Evolutionary conservation across 2,888 invertebrate genomes (phyloP).

Genomic region (Holacanthella duospinosa): DNA sequence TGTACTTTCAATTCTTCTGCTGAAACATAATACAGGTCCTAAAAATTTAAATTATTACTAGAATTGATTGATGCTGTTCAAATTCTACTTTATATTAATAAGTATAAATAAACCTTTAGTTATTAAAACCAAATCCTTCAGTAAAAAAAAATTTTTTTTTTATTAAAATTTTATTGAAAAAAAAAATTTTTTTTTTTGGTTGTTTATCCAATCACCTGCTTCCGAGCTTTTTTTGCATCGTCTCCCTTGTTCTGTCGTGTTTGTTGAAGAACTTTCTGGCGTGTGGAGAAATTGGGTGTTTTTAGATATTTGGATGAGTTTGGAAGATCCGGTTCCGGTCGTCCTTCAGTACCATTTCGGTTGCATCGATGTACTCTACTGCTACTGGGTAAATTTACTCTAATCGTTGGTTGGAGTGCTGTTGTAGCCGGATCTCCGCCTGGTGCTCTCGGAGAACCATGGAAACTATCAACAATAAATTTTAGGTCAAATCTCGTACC

Average conservation of each 20-base stretch:
- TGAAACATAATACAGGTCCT: too few species aligned
- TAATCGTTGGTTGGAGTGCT: background rate
- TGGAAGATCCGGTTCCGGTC: slow-evolving; percentile 7
- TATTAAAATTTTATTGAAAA: too few species aligned
- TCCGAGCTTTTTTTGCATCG: slow-evolving; percentile 39
- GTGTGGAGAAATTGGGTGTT: background rate
- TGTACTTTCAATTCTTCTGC: too few species aligned
- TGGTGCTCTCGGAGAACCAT: background rate
- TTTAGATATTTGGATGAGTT: background rate
- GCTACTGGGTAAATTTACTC: background rate
- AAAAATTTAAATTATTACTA: too few species aligned
- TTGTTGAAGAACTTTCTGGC: background rate
- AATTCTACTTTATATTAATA: too few species aligned
- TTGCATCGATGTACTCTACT: slow-evolving; percentile 12
- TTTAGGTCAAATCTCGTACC: too few species aligned
- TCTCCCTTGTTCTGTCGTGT: slow-evolving; percentile 34
- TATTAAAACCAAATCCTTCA: too few species aligned
- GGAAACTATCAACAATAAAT: background rate
- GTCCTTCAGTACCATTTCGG: slow-evolving; percentile 17
- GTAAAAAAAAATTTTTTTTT: too few species aligned
- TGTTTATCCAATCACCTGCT: slow-evolving; percentile 37
- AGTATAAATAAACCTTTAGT: too few species aligned
- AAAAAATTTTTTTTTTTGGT: background rate
- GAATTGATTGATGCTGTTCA: too few species aligned
- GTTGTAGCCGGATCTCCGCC: background rate